These are phyloP conservation scores for Phoxinus phoxinus DNA, from an alignment of 2,113 vertebrate genomes.

Conservation along the genomic window DNA sequence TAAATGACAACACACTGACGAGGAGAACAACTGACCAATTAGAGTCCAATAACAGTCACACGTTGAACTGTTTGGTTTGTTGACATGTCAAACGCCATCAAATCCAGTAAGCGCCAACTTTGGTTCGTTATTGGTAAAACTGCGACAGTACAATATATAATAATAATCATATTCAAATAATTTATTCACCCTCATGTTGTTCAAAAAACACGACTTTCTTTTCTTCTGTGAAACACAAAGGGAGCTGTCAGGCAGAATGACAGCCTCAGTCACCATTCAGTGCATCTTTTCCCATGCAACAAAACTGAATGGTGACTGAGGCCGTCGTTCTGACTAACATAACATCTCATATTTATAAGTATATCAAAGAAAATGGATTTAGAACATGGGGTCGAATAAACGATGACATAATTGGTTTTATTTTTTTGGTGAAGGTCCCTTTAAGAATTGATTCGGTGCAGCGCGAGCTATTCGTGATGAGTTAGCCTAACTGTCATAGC, in stretches of 20 bases:
- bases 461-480: background rate
- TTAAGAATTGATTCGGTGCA: background rate
- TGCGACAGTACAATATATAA: background rate
- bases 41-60: constrained; percentile 3
- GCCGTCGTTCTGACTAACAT: background rate
- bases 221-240: background rate
- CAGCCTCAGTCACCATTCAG: background rate
- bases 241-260: background rate
- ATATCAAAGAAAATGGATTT: background rate
- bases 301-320: background rate
- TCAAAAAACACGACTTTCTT: background rate
- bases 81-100: background rate
- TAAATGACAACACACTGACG: constrained; percentile 11
- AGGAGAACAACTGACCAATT: constrained; percentile 16
- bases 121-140: background rate
- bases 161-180: no score
- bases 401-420: background rate
- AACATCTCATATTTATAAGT: background rate
- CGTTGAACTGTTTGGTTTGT: background rate
- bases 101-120: background rate
- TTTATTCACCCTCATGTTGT: background rate
- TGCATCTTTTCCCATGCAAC: background rate
- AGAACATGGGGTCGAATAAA: background rate
- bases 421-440: background rate
- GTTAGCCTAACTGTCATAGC: constrained; percentile 4